phyloP scores from a whole-genome alignment of 2,113 vertebrate genomes.

The Halcyon malimbica region DNA sequence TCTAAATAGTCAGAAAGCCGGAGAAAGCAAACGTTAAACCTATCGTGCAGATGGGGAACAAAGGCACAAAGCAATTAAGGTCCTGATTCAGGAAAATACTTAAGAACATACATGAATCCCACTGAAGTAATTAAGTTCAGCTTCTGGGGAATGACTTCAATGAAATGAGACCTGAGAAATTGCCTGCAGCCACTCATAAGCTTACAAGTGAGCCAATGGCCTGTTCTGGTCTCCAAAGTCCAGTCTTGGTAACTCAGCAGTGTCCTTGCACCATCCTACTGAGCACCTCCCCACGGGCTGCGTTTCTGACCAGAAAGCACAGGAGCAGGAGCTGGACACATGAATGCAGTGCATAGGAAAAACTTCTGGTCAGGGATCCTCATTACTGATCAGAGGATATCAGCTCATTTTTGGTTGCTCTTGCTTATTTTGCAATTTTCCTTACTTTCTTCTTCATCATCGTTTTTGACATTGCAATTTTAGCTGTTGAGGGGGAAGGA shows the following conservation, averaged over 20 bases:
- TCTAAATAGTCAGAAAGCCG: neutral
- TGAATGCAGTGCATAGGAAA: neutral
- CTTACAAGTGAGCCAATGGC: neutral
- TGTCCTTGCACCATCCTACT: neutral
- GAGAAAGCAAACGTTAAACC: neutral
- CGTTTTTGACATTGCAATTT: neutral
- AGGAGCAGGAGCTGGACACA: neutral
- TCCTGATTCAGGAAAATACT: slow-evolving; percentile 54
- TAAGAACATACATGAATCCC: slow-evolving; percentile 44
- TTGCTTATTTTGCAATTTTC: neutral
- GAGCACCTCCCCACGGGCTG: neutral
- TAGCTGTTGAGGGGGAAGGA: neutral
- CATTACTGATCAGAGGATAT: neutral
- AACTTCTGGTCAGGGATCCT: rapidly evolving
- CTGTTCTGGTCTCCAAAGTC: neutral
- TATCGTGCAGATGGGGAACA: slow-evolving; percentile 37
- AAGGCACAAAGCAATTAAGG: slow-evolving; percentile 65
- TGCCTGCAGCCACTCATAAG: neutral
- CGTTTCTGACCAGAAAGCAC: neutral
- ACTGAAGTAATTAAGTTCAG: slow-evolving; percentile 51
- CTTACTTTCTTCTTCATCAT: neutral
- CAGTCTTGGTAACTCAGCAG: neutral
- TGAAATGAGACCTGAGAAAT: slow-evolving; percentile 33
- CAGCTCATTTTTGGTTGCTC: neutral
- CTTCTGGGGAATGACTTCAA: slow-evolving; percentile 39